A percentile compares a stretch with the other conserved stretches of the same genome.
Evolutionary conservation across 2,113 vertebrate species (phyloP).

Genomic region (Dicentrarchus labrax): DNA sequence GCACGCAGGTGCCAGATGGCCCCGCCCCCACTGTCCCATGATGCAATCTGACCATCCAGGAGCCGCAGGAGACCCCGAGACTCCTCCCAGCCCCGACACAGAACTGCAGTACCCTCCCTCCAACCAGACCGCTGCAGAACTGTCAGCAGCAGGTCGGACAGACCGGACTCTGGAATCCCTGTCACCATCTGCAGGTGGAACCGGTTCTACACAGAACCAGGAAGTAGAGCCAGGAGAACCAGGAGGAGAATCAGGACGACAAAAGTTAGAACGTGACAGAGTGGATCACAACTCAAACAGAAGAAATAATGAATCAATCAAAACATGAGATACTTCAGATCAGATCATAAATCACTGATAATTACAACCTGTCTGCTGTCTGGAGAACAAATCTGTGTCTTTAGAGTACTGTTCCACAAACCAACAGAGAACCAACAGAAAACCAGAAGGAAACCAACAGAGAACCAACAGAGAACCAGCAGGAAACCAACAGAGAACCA

Average conservation of each 20-base stretch:
- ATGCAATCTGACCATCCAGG: conserved; percentile 76
- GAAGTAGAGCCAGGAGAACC: conserved; percentile 14
- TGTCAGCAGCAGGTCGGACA: conserved; percentile 85
- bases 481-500: too few relatives aligned
- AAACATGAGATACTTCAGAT: background rate
- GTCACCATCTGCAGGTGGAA: conserved; percentile 92
- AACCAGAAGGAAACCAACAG: too few relatives aligned
- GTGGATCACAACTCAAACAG: background rate
- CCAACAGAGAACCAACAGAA: background rate
- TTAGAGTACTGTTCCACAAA: background rate
- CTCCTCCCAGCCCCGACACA: conserved; percentile 89
- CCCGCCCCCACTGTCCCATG: conserved; percentile 43
- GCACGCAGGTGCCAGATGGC: conserved; percentile 78
- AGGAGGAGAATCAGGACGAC: background rate
- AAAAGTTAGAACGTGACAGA: conserved; percentile 6
- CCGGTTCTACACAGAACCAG: conserved; percentile 83
- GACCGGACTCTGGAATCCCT: conserved; percentile 83
- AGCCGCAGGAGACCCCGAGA: conserved; percentile 63
- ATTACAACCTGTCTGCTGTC: background rate
- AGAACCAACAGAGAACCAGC: too few relatives aligned
- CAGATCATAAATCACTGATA: conserved; percentile 6
- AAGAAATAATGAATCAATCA: background rate
- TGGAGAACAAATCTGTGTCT: conserved; percentile 7
- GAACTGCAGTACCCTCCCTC: conserved; percentile 86
- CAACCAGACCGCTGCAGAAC: conserved; percentile 85